Conservation (phyloP, 2,888 invertebrate genomes). For the Eucera pruinosa region DNA sequence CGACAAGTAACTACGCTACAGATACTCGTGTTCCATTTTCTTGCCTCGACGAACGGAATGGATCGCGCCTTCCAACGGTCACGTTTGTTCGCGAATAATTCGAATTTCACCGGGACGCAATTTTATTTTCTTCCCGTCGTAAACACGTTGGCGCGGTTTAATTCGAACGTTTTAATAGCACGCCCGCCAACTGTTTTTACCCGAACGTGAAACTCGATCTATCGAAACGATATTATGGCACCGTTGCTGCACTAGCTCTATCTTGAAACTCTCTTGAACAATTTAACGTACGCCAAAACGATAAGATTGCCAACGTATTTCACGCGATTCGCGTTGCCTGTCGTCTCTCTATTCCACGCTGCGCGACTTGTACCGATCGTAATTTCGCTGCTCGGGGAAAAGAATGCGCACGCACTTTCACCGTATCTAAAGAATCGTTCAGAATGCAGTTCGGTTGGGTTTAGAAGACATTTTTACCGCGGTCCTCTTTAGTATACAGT, state of each 20-base stretch:
- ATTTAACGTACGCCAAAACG: neutral
- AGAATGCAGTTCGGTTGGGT: neutral
- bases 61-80: neutral
- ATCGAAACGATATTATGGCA: conserved; percentile 3
- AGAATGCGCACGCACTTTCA: conserved; percentile 36
- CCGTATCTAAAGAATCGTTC: neutral
- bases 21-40: conserved; percentile 48
- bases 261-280: conserved; percentile 12
- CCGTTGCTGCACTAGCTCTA: neutral
- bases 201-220: conserved; percentile 30
- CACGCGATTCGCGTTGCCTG: neutral
- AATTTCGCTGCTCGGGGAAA: conserved; percentile 26
- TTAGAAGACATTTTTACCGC: too few relatives aligned
- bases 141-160: neutral
- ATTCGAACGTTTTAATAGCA: conserved; percentile 11
- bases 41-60: conserved; percentile 12
- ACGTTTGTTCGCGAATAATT: conserved; percentile 13
- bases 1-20: conserved; percentile 60
- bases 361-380: conserved; percentile 29
- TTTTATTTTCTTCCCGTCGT: too few relatives aligned
- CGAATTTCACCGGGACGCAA: conserved; percentile 13
- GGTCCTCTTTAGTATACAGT: too few relatives aligned
- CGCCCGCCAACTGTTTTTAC: neutral
- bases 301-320: conserved; percentile 32
- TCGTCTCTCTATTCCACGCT: conserved; percentile 8